A percentile compares a stretch with the other conserved stretches of the same genome.
These are phyloP conservation scores for Pangasius mekongensis DNA, from an alignment of 2,797 vertebrate species.

Conservation along the genomic window DNA sequence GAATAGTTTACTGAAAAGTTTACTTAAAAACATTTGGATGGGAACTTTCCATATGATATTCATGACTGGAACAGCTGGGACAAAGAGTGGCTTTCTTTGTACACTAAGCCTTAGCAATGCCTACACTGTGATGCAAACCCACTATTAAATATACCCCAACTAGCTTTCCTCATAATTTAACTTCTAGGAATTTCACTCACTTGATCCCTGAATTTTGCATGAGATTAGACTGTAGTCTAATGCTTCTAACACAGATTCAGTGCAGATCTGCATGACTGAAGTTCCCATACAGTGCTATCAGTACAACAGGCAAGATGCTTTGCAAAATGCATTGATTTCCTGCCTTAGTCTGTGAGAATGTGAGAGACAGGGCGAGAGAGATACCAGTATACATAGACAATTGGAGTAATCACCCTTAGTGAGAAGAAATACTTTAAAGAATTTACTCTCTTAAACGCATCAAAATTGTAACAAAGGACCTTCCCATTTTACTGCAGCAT, in stretches of 20 bases:
- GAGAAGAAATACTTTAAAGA: constrained; percentile 35
- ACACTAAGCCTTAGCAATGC: neutral
- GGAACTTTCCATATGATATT: neutral
- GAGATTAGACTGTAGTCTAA: neutral
- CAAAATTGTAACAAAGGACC: constrained; percentile 14
- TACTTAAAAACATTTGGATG: neutral
- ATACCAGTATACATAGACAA: constrained; percentile 20
- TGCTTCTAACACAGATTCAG: neutral
- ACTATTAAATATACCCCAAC: neutral
- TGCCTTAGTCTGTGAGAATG: constrained; percentile 9
- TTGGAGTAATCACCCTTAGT: constrained; percentile 33
- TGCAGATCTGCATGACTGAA: constrained; percentile 22
- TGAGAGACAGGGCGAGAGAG: neutral
- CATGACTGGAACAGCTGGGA: neutral
- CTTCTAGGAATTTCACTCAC: neutral
- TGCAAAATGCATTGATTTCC: constrained; percentile 32
- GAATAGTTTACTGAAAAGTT: neutral
- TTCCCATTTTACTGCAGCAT: neutral
- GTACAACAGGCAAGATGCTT: neutral
- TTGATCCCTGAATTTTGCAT: neutral
- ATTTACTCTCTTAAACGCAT: neutral
- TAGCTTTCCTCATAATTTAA: neutral
- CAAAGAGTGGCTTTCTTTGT: neutral
- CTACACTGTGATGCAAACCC: neutral
- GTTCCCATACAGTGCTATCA: constrained; percentile 22